Percentiles rank a stretch among this genome's conserved stretches.
Evolutionary conservation across 2,888 invertebrate genomes (phyloP).

Genomic region (Lasioglossum figueresi): DNA sequence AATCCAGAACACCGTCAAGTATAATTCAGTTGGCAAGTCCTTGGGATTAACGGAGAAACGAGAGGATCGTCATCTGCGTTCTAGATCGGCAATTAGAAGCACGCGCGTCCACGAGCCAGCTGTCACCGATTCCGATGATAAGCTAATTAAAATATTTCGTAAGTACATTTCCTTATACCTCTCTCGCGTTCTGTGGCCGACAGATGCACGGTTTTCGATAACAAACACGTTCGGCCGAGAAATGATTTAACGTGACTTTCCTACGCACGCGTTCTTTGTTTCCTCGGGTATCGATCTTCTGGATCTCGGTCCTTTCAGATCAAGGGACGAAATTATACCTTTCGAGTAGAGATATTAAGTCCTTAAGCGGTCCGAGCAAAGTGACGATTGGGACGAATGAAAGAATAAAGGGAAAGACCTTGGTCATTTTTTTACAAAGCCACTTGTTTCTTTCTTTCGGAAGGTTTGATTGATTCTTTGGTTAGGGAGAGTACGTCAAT

Average conservation of each 20-base stretch:
- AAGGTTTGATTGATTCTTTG: not conserved
- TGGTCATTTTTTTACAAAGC: not conserved
- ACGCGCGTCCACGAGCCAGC: slow-evolving; percentile 79
- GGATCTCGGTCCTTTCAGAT: not conserved
- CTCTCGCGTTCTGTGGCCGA: slow-evolving; percentile 50
- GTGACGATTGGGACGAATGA: not conserved
- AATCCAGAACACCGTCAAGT: not conserved
- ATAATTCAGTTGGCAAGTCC: not conserved
- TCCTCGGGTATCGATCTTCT: slow-evolving; percentile 6
- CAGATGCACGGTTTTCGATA: slow-evolving; percentile 78
- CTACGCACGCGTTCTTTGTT: slow-evolving; percentile 4
- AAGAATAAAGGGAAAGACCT: not conserved
- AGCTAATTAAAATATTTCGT: slow-evolving; percentile 84
- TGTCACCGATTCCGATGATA: slow-evolving; percentile 82
- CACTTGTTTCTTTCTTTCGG: not conserved
- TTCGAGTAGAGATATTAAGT: not conserved
- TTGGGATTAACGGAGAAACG: not conserved
- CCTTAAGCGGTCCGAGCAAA: not conserved
- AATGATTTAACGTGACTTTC: slow-evolving; percentile 25
- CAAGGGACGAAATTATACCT: not conserved
- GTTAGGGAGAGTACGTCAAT: not conserved
- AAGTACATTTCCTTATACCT: slow-evolving; percentile 69
- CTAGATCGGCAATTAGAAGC: slow-evolving; percentile 80
- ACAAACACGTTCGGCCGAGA: slow-evolving; percentile 46
- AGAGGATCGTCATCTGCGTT: slow-evolving; percentile 45